Conservation (phyloP, 2,797 vertebrate genomes). For the Arctocebus calabarensis region DNA sequence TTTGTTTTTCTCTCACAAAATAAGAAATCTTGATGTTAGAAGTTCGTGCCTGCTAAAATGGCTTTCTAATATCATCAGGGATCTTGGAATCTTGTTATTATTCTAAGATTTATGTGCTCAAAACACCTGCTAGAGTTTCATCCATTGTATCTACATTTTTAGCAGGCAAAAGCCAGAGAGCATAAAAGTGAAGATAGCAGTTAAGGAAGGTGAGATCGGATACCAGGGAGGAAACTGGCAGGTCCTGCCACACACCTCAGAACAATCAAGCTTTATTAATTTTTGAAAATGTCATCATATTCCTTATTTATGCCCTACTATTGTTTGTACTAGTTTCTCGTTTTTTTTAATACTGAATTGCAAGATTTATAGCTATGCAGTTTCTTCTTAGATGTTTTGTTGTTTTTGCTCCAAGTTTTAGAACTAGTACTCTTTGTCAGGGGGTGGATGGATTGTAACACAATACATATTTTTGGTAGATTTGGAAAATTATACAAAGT, state of each 20-base stretch:
- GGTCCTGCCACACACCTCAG: not conserved
- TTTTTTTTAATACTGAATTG: not conserved
- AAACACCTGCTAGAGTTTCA: not conserved
- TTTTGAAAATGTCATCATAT: not conserved
- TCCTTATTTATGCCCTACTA: not conserved
- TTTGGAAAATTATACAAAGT: slow-evolving; percentile 14
- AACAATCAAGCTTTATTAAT: not conserved
- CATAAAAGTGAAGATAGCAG: not conserved
- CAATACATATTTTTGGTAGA: not conserved
- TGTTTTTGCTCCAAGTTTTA: not conserved
- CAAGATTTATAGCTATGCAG: not conserved
- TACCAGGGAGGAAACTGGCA: not conserved
- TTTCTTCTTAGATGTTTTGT: not conserved
- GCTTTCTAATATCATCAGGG: not conserved
- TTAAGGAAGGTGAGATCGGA: not conserved
- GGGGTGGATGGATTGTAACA: not conserved
- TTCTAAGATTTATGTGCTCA: not conserved
- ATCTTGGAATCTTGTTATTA: not conserved
- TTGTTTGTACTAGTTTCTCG: not conserved
- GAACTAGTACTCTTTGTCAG: not conserved
- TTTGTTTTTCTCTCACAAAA: not conserved
- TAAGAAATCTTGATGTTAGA: not conserved
- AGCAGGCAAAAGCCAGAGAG: not conserved
- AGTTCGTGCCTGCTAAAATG: not conserved
- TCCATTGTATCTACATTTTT: not conserved